Evolutionary conservation across 2,888 invertebrate species (phyloP), one percentile per base, ranked within the genome.

Genomic region (Andrena hattorfiana): DNA sequence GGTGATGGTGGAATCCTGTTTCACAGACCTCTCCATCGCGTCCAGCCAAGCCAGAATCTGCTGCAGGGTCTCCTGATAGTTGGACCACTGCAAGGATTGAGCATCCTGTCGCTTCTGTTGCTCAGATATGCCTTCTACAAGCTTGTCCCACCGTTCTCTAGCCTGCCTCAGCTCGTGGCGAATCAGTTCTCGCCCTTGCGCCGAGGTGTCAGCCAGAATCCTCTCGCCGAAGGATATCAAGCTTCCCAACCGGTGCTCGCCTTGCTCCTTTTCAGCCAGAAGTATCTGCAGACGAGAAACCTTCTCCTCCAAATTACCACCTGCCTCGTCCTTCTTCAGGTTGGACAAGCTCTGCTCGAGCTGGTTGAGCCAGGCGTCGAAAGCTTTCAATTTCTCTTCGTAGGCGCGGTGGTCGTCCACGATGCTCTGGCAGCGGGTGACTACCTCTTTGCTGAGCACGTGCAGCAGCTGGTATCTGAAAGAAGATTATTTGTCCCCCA

Each of bases 141-240:
- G 95, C 92, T 96, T 96, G 90, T 99, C 99, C 98, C 98, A 99
- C 91, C 97, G 95, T 92, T 98, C 97, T 89, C 98, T 96, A 20
- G 98, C 95, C 32, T 96, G 95, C 90, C 98, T 95, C 77, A 99
- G 94, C 93, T 98, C 97, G 86, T 97, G 96, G n/a, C 99, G 96
- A 75, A 99, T 97, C 71, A 95, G 96, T 93, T 99, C 99, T 83
- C 99, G 96, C 0, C 99, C 99, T 88, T 97, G 96, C 0, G 99
- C 97, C 10, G 98, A 97, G 2, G 99, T 99, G 93, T 98, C 98
- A 0, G 98, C 98, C 82, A 98, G 95, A n/a, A 99, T 96, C 93
- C 97, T 97, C 92, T 99, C 99, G 2, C 98, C 98, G 0, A 97
- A 95, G 2, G 96, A 95, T 16, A 97, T 96, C 23, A 98, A 94